A percentile compares a stretch with the other conserved stretches of the same genome.
These are phyloP conservation scores for Neosalanx taihuensis DNA, from an alignment of 2,797 vertebrate species.

Conservation along the genomic window DNA sequence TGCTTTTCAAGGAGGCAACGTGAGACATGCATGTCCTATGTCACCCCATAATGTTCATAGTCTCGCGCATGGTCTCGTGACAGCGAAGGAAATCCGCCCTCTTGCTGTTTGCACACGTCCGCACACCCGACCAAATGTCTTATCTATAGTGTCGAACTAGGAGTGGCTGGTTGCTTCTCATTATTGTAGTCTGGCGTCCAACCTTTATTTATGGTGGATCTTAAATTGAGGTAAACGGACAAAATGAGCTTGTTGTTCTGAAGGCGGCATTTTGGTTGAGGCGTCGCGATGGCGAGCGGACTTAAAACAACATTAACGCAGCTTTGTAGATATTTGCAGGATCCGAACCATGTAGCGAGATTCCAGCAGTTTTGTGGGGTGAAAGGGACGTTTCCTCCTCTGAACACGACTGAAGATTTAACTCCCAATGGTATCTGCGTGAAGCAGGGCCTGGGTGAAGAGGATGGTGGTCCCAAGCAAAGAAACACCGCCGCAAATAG, in stretches of 20 bases:
- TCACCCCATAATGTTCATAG: no score
- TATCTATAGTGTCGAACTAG: background rate
- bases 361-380: constrained; percentile 92
- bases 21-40: no score
- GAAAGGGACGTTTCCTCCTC: constrained; percentile 67
- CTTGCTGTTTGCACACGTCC: no score
- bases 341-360: constrained; percentile 84
- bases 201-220: background rate
- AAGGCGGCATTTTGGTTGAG: constrained; percentile 11
- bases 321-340: constrained; percentile 76
- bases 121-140: no score
- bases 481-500: constrained; percentile 20
- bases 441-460: constrained; percentile 11
- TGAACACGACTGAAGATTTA: constrained; percentile 20
- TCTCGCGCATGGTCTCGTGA: no score
- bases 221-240: background rate
- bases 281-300: constrained; percentile 60
- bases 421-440: constrained; percentile 36
- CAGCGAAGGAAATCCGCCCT: no score
- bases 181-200: background rate
- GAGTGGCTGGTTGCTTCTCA: background rate
- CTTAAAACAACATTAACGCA: constrained; percentile 53
- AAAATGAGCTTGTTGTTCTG: constrained; percentile 1
- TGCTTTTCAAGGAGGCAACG: no score
- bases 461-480: constrained; percentile 37